Base-by-base conservation (phyloP, 2,797 vertebrate genomes). In the Halcyon badia region DNA sequence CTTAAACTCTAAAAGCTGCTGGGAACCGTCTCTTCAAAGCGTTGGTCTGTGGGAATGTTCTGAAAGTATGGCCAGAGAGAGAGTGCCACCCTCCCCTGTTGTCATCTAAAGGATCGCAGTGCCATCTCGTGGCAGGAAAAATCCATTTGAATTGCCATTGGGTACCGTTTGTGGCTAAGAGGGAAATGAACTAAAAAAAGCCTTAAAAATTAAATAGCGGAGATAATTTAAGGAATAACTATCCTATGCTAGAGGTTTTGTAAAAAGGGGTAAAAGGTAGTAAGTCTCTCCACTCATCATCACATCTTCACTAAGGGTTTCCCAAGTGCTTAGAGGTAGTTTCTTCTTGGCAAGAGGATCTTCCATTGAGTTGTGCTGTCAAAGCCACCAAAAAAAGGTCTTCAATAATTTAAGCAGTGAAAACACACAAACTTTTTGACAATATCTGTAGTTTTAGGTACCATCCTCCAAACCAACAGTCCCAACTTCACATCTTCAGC, bases 91-190 rank as follows among this genome's bases (percentile, higher is more conserved):
- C 0, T 1, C 4, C 26, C 8, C 24, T 22, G 5, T 14, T 69
- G 89, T 46, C 77, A 91, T 94, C 69, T 64, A n/a, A 86, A 94
- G 95, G 91, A 46, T 69, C 76, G 68, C 64, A 92, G 81, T 96
- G 97, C 96, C 97, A 97, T 94, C 97, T 70, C 80, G 97, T 96
- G 97, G 95, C 66, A 54, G 31, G 25, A 90, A 90, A 71, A 81
- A 14, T 25, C 15, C 30, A 5, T 33, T 71, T 66, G 69, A 78
- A 37, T 77, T 39, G n/a, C 11, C 48, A 1, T 4, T 4, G 1
- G 5, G 9, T 18, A 8, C 28, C 3, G 3, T 7, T 41, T 16
- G 39, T 7, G 11, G 18, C 44, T 41, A 10, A 66, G 44, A 49
- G 5, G 2, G 37, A 33, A 65, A 58, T 35, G 1, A 69, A 10